phyloP scores from a whole-genome alignment of 92 coral and sea anemone species.

The Siderastrea siderea region DNA sequence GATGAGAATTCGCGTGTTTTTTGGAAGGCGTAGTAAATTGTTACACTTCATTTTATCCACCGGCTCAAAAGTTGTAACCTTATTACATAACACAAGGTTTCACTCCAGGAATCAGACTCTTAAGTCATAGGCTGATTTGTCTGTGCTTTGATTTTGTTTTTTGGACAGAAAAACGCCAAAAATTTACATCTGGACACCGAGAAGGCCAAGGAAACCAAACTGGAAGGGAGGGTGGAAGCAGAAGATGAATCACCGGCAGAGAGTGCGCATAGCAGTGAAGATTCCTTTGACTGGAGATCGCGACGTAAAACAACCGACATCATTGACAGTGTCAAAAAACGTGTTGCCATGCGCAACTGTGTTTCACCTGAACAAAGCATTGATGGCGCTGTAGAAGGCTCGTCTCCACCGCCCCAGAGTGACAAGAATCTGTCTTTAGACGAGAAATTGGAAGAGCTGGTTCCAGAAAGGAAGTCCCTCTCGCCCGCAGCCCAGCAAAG shows the following conservation, averaged over 20 bases:
- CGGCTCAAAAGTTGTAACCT: no score
- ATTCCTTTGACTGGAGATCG: constrained; percentile 78
- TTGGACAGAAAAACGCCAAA: constrained; percentile 9
- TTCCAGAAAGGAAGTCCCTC: constrained; percentile 74
- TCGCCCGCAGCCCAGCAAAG: constrained; percentile 77
- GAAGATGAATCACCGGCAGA: constrained; percentile 21
- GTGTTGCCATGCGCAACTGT: constrained; percentile 51
- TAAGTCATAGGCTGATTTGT: neutral
- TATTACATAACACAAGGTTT: no score
- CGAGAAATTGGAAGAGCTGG: constrained; percentile 67
- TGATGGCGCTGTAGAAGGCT: constrained; percentile 22
- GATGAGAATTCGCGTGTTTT: no score
- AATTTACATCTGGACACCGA: constrained; percentile 21
- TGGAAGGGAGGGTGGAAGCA: constrained; percentile 9
- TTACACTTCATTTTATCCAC: no score
- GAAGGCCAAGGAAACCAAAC: constrained; percentile 10
- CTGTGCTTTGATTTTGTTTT: neutral
- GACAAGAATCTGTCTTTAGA: constrained; percentile 55
- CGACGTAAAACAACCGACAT: constrained; percentile 78
- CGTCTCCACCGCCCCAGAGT: constrained; percentile 1
- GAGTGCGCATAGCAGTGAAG: constrained; percentile 56
- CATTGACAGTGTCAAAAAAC: constrained; percentile 85
- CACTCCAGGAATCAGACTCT: no score
- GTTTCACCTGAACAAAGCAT: neutral
- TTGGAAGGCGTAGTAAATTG: no score